Percentiles rank a stretch among this genome's conserved stretches.
Conservation (phyloP, 2,888 invertebrate genomes). For the Tenthredo distinguenda region DNA sequence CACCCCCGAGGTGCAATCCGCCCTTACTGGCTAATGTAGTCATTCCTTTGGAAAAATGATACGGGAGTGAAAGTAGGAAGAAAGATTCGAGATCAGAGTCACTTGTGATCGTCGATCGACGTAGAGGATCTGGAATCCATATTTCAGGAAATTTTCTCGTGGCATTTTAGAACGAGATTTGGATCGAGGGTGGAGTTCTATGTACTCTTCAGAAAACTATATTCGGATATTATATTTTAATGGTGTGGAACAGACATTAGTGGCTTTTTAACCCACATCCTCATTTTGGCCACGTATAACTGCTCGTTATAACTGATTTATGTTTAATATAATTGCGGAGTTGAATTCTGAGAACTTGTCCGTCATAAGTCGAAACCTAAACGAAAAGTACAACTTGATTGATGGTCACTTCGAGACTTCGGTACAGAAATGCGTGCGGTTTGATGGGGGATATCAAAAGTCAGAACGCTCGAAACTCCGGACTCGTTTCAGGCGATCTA, state of each 20-base stretch:
- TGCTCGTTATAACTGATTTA: conserved; percentile 70
- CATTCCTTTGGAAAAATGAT: background rate
- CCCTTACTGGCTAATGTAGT: background rate
- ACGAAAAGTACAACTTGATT: conserved; percentile 62
- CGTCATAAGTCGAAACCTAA: conserved; percentile 59
- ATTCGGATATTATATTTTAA: no score
- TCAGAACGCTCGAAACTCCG: no score
- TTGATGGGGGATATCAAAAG: no score
- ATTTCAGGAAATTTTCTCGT: no score
- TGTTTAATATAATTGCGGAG: conserved; percentile 69
- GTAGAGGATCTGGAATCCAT: no score
- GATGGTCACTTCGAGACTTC: conserved; percentile 59
- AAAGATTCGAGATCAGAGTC: background rate
- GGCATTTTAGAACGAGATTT: no score
- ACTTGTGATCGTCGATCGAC: no score
- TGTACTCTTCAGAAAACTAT: no score
- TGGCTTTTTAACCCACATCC: conserved; percentile 50
- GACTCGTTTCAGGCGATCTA: no score
- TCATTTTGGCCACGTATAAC: conserved; percentile 57
- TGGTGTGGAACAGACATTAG: background rate
- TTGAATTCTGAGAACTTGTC: conserved; percentile 66
- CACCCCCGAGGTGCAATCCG: background rate
- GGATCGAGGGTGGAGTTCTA: no score
- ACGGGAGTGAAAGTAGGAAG: background rate
- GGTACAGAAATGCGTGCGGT: background rate